Base-by-base conservation (phyloP, 2,888 invertebrate genomes). In the Sinodicranocentrus sp. region DNA sequence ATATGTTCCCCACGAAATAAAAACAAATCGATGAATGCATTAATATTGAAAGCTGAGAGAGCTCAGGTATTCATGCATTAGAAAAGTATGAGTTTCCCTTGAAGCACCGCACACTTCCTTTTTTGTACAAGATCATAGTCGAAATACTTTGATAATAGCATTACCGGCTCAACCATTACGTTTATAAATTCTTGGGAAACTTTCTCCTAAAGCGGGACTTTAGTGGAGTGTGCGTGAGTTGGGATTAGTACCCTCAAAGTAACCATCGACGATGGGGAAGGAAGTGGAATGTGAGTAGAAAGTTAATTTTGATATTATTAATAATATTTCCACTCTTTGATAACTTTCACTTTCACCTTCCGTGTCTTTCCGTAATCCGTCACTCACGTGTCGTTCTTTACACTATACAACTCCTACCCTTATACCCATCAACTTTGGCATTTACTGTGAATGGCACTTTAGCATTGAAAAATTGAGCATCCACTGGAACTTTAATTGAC, bases 21-120 rank as follows among this genome's bases (percentile, higher is more conserved):
- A 72, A 72, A 17, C 59, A 59, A 72, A 72, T 72, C 72, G 59
- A 72, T 59, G 72, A 43, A 25, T 19, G 59, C 43, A 72, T 72
- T 72, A 72, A 72, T 72, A 72, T 72, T 72, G 59, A 72, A 72
- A 59, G 21, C 15, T 21, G 57, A 57, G 57, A 25, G 19, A 57
- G 52, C 52, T 19, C 57, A 25, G 57, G 57, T 57, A 25, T 57
- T 17, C 39, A 5, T 39, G 6, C 39, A 13, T 13, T 13, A 39
- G 13, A 39, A 39, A 39, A 39, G 39, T 39, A 39, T n/a, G n/a
- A n/a, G n/a, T n/a, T n/a, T n/a, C 39, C 5, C 39, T 5, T 39
- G 39, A 39, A 39, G 39, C 39, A 39, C 39, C 39, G 13, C 39
- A 13, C 39, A 39, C 13, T 39, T 48, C 13, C 15, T n/a, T 3